A percentile compares a stretch with the other conserved stretches of the same genome.
Evolutionary conservation across 1,140 invertebrate genomes (phyloP).

Genomic region (Phymorhynchus buccinoides): DNA sequence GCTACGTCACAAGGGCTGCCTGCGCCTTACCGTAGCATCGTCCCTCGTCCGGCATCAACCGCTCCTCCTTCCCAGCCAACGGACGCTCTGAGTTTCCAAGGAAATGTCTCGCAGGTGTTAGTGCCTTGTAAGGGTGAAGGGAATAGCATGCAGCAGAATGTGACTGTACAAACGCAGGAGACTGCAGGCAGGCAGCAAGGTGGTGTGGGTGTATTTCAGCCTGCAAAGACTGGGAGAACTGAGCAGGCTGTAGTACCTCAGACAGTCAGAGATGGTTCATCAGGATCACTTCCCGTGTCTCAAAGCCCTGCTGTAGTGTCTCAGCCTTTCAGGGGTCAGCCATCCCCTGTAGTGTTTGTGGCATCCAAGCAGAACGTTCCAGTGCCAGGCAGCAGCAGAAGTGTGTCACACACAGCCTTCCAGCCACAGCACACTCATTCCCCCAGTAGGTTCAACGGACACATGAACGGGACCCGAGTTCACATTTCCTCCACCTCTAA

Average conservation of each 20-base stretch:
- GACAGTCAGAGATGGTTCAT: no score
- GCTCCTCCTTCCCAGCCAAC: not conserved
- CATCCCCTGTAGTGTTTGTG: not conserved
- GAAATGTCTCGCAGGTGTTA: not conserved
- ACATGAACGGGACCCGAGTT: not conserved
- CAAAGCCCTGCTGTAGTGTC: no score
- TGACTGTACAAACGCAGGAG: not conserved
- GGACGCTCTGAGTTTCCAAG: not conserved
- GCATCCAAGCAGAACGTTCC: not conserved
- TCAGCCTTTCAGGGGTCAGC: not conserved
- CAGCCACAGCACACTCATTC: not conserved
- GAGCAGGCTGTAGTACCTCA: not conserved
- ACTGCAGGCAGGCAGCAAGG: not conserved
- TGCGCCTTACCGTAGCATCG: not conserved
- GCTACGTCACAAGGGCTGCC: not conserved
- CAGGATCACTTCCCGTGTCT: no score
- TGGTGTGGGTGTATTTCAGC: not conserved
- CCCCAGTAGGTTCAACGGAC: not conserved
- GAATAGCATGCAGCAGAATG: not conserved
- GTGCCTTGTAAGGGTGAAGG: not conserved
- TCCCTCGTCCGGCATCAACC: not conserved
- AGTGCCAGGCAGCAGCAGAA: not conserved
- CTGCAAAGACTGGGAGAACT: not conserved
- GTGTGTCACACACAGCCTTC: not conserved
- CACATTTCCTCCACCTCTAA: not conserved